These are phyloP conservation scores for Sylvietta virens DNA, from an alignment of 2,113 vertebrate species.

Conservation along the genomic window DNA sequence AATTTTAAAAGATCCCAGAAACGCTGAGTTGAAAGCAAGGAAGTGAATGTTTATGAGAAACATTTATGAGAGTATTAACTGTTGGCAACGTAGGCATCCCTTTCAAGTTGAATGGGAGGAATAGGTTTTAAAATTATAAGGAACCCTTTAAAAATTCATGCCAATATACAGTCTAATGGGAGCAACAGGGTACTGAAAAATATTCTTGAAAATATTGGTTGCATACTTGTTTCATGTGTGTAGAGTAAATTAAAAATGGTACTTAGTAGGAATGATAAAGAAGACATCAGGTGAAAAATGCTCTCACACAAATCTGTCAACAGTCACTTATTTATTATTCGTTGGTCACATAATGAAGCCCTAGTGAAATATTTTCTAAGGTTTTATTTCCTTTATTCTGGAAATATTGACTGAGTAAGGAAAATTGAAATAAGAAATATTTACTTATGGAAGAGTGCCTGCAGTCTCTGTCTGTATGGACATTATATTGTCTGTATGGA, in stretches of 20 bases:
- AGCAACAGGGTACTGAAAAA: not conserved
- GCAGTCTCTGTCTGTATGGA: not conserved
- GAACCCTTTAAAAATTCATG: constrained; percentile 3
- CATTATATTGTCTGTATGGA: not conserved
- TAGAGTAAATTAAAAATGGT: not conserved
- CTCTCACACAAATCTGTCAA: not conserved
- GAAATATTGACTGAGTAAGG: not conserved
- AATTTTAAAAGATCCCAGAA: constrained; percentile 36
- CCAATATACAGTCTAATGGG: not conserved
- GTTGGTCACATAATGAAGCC: not conserved
- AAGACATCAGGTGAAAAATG: not conserved
- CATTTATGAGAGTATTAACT: constrained; percentile 29
- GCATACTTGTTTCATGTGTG: not conserved
- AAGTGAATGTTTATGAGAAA: constrained; percentile 24
- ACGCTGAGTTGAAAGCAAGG: constrained; percentile 6
- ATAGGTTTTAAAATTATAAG: not conserved
- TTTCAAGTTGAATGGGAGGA: constrained; percentile 14
- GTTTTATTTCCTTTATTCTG: not conserved
- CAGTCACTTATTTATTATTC: not conserved
- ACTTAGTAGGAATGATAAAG: not conserved
- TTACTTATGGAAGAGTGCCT: not conserved
- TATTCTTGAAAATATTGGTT: not conserved
- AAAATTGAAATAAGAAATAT: not conserved
- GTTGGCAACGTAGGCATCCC: not conserved
- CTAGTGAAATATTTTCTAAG: not conserved